Evolutionary conservation across 1,140 invertebrate species (phyloP).

Genomic region (Psilanteris sp.): DNA sequence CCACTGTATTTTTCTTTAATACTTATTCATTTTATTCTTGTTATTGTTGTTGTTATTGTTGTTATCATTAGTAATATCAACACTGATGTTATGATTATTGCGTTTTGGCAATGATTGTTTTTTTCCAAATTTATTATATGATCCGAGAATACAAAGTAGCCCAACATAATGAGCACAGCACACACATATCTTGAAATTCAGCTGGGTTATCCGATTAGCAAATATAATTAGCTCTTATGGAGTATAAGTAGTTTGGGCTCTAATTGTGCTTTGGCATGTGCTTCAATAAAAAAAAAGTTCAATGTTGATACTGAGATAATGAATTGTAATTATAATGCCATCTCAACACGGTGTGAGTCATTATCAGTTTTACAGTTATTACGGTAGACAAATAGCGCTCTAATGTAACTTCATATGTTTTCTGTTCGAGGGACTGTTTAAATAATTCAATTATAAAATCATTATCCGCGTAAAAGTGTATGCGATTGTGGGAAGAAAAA

Average conservation of each 20-base stretch:
- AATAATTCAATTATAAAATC: conserved; percentile 15
- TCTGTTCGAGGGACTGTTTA: not conserved
- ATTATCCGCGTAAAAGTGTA: not conserved
- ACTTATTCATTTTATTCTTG: too few species aligned
- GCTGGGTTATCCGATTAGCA: conserved; percentile 22
- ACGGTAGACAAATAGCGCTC: not conserved
- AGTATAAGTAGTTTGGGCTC: conserved; percentile 10
- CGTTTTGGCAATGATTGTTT: too few species aligned
- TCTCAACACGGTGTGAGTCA: not conserved
- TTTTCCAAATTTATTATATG: conserved; percentile 6
- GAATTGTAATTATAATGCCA: conserved; percentile 9
- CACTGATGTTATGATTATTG: too few species aligned
- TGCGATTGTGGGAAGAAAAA: not conserved
- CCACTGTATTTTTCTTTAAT: too few species aligned
- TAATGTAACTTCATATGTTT: not conserved
- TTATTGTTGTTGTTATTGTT: too few species aligned
- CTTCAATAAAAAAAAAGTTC: conserved; percentile 2
- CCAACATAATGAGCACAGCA: conserved; percentile 18
- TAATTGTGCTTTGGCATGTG: conserved; percentile 15
- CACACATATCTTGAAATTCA: conserved; percentile 14
- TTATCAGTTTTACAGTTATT: not conserved
- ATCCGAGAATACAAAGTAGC: not conserved
- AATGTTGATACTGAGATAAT: conserved; percentile 8
- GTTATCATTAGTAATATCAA: too few species aligned
- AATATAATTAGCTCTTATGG: conserved; percentile 24